These are phyloP conservation scores for Aricia agestis DNA, from an alignment of 1,140 invertebrate species.

Conservation along the genomic window DNA sequence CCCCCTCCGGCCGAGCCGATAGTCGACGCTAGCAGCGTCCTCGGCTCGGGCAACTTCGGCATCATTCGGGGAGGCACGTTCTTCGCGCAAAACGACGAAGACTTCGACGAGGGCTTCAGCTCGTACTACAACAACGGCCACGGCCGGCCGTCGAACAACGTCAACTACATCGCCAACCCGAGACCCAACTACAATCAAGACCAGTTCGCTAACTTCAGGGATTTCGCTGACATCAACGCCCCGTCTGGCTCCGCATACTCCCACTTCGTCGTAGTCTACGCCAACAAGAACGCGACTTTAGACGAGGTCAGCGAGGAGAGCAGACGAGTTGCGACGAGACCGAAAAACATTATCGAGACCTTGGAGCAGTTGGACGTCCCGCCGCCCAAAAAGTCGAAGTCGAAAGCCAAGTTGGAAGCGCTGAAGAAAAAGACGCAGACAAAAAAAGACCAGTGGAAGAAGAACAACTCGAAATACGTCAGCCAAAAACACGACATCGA, in stretches of 20 bases:
- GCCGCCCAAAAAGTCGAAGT: constrained; percentile 80
- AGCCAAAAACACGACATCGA: constrained; percentile 64
- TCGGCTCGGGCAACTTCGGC: constrained; percentile 93
- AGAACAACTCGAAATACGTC: constrained; percentile 52
- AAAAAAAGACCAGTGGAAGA: constrained; percentile 70
- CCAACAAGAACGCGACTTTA: constrained; percentile 81
- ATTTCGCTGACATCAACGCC: constrained; percentile 91
- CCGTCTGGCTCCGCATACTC: constrained; percentile 88
- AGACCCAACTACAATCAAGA: constrained; percentile 80
- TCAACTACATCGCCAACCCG: constrained; percentile 75
- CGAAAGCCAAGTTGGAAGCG: constrained; percentile 77
- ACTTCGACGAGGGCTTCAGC: constrained; percentile 62
- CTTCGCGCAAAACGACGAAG: constrained; percentile 79
- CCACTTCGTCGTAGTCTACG: constrained; percentile 88
- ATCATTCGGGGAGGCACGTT: constrained; percentile 92
- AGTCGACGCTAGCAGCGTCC: constrained; percentile 71
- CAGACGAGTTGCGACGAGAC: constrained; percentile 74
- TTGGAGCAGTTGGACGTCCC: constrained; percentile 79
- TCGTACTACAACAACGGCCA: constrained; percentile 83
- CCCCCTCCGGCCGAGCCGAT: constrained; percentile 56
- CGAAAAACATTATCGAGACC: constrained; percentile 89
- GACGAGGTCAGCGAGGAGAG: constrained; percentile 68
- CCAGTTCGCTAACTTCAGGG: constrained; percentile 91
- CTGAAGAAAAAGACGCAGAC: constrained; percentile 57
- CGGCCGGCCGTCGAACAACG: constrained; percentile 78